Evolutionary conservation across 2,888 invertebrate species (phyloP).

Genomic region (Volucella bombylans): DNA sequence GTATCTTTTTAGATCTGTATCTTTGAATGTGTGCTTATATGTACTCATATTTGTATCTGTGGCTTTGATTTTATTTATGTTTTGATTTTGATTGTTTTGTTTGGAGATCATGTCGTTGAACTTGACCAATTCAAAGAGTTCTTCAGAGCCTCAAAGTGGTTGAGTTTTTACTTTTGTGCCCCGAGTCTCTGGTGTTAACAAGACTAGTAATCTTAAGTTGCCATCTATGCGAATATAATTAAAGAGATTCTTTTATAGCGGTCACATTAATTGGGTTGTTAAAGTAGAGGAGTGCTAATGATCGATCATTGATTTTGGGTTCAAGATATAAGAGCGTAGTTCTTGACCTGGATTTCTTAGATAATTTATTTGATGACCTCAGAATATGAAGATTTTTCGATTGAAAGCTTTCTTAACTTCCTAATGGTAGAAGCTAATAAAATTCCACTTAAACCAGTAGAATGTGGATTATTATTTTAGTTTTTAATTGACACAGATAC

Average conservation of each 20-base stretch:
- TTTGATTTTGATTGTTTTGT: constrained; percentile 45
- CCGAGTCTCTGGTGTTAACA: constrained; percentile 30
- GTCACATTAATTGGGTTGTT: constrained; percentile 47
- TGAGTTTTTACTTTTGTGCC: constrained; percentile 12
- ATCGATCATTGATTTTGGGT: constrained; percentile 23
- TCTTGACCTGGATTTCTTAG: not conserved
- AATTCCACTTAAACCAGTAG: not conserved
- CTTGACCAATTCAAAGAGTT: constrained; percentile 34
- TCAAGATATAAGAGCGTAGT: no score
- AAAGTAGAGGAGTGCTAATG: constrained; percentile 54
- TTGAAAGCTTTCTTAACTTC: constrained; percentile 2
- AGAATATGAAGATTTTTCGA: not conserved
- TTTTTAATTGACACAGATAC: no score
- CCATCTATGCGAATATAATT: constrained; percentile 40
- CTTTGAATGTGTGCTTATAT: not conserved
- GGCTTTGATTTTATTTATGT: constrained; percentile 54
- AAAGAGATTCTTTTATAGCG: constrained; percentile 18
- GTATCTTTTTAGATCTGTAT: constrained; percentile 18
- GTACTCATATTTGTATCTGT: not conserved
- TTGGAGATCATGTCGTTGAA: constrained; percentile 60
- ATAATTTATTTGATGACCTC: constrained; percentile 14
- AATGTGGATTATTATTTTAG: no score
- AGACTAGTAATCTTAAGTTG: constrained; percentile 41
- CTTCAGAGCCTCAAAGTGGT: constrained; percentile 22
- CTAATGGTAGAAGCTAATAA: constrained; percentile 13